Percentiles rank a stretch among this genome's conserved stretches.
These are phyloP conservation scores for Pemphigus obesinymphae DNA, from an alignment of 1,140 invertebrate genomes.

Conservation along the genomic window DNA sequence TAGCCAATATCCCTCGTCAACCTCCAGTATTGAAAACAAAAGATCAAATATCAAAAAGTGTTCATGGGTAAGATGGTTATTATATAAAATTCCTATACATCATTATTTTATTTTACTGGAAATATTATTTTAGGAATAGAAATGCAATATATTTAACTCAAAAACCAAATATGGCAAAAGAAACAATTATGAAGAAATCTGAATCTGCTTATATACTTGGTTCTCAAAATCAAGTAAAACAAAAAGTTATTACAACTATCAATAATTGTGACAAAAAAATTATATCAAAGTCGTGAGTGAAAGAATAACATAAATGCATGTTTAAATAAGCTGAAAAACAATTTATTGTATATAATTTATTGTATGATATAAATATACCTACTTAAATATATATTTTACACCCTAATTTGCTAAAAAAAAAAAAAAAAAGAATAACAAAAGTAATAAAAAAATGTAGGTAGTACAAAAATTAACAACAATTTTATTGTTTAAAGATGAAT, in stretches of 20 bases:
- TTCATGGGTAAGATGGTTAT: background rate
- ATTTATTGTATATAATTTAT: background rate
- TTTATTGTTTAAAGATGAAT: no score
- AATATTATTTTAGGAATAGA: background rate
- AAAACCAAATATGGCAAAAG: background rate
- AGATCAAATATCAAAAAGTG: background rate
- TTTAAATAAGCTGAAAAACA: background rate
- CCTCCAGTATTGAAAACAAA: background rate
- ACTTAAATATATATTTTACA: background rate
- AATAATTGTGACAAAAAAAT: background rate
- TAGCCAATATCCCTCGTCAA: constrained; percentile 14
- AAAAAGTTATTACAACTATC: background rate
- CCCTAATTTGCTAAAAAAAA: background rate
- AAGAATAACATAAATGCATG: background rate
- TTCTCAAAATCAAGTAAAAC: constrained; percentile 13
- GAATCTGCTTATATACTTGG: background rate
- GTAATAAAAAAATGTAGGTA: no score
- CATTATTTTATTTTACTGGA: background rate
- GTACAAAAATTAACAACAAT: no score
- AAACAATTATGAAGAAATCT: constrained; percentile 11
- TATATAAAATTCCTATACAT: background rate
- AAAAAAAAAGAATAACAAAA: background rate
- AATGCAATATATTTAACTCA: background rate
- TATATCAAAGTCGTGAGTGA: constrained; percentile 7
- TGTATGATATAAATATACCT: background rate